Evolutionary conservation across 2,113 vertebrate species (phyloP), one percentile per base, ranked within the genome.

Genomic region (Cochlearius cochlearius): DNA sequence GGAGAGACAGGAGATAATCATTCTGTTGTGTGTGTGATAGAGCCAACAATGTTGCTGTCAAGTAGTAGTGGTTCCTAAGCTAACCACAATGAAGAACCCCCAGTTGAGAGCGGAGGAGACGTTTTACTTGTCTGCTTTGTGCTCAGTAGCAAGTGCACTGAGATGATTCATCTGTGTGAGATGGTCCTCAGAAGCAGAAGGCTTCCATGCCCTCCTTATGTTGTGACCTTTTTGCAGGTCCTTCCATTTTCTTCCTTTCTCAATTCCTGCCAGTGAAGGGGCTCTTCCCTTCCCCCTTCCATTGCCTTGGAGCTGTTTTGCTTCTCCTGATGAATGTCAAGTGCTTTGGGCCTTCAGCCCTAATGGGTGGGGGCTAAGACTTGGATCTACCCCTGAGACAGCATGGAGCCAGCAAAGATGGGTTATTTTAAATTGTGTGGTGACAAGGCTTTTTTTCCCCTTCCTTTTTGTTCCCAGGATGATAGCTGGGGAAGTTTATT

Each of bases 391-490:
- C 88, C 97, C 68, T 73, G 91, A 94, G 96, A 95, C 86, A 78
- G 63, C 79, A 38, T 23, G 84, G 92, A 97, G 96, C 95, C 94
- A 89, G 75, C 62, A 81, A 92, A 76, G 49, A 88, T 62, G 29
- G 77, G 58, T 77, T 97, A 83, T 97, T 97, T 95, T 91, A 90
- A 91, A 94, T 82, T 88, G 50, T 92, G 80, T 79, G 88, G 91
- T 85, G 85, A 95, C 94, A 94, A 72, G 56, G 47, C 56, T 68
- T 84, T 78, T 76, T 58, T 5, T 38, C 3, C 36, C 63, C 29
- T 87, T 62, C 11, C 50, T 59, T 82, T 93, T 81, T 92, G 77
- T 90, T 82, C 67, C 84, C 88, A 86, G 84, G 86, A 69, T 84
- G 86, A 86, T 95, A 43, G 69, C 53, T 91, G 74, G 58, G 50